Evolutionary conservation across 2,797 vertebrate genomes (phyloP), one percentile per base, ranked within the genome.

Genomic region (Labeo calbasu): DNA sequence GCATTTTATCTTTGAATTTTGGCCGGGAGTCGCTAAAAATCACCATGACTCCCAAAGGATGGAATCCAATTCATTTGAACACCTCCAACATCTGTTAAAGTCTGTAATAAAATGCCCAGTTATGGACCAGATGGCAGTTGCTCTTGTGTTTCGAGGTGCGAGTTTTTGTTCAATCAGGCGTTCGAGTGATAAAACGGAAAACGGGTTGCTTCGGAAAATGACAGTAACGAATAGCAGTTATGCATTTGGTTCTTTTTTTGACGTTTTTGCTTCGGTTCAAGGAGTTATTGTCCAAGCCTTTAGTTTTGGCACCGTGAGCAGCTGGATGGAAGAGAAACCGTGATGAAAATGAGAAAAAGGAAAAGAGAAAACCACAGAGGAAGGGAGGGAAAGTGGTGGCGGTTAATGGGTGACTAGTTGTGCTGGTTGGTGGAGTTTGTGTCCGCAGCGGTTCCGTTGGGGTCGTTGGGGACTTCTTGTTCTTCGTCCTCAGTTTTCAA

Each of bases 291-390:
- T 63, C 76, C 57, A 48, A 63, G 76, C 36, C 79, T 87, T 80
- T 66, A 93, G 92, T 92, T 97, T 97, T 97, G 97, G 97, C 97
- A 98, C 96, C 94, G 89, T 77, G 65, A 84, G 86, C 81, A 79
- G 84, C 81, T 79, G 88, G 40, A 53, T 32, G 21, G 82, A 53
- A 57, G 77, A 77, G 81, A 84, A 84, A 88, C 55, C 51, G 77
- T 82, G 43, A 77, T 73, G 53, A 63, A 50, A 48, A 55, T 14
- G 32, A 78, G n/a, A 14, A 70, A 76, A 61, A 66, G 28, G 55
- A 59, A 55, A n/a, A 78, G 12, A 69, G 19, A 25, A 57, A 25
- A 65, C 57, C 40, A 79, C 21, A 32, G 46, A 36, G 17, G 83
- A n/a, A 79, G 14, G 15, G 32, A 83, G 65, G 81, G 76, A 61